phyloP scores from a whole-genome alignment of 2,797 vertebrate genomes.

The Decapterus maruadsi region DNA sequence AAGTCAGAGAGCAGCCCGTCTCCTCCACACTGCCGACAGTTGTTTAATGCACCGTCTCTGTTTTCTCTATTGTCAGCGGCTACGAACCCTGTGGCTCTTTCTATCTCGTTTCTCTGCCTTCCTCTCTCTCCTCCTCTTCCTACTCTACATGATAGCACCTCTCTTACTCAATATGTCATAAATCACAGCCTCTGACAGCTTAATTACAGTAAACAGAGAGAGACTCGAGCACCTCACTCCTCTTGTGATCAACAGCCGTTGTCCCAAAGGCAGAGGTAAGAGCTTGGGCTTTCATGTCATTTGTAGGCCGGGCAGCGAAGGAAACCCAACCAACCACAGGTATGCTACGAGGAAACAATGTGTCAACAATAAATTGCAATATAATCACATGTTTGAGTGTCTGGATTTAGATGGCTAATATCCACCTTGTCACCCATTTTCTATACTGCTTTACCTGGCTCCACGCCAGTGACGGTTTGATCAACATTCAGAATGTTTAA shows the following conservation, averaged over 20 bases:
- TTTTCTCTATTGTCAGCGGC: conserved; percentile 71
- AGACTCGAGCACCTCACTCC: conserved; percentile 71
- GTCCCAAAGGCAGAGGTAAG: conserved; percentile 76
- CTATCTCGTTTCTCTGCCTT: conserved; percentile 44
- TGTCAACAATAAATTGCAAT: conserved; percentile 51
- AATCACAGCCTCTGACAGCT: conserved; percentile 84
- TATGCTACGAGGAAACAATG: conserved; percentile 75
- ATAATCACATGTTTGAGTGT: conserved; percentile 12
- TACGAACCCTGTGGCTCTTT: conserved; percentile 74
- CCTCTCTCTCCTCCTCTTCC: conserved; percentile 51
- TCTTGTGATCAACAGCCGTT: conserved; percentile 78
- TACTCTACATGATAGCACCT: conserved; percentile 73
- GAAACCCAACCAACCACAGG: conserved; percentile 81
- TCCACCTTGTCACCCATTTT: conserved; percentile 1
- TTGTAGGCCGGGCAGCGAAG: conserved; percentile 62
- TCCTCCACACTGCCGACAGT: conserved; percentile 46
- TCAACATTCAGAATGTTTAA: background rate
- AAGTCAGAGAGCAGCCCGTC: conserved; percentile 16
- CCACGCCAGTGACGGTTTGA: background rate
- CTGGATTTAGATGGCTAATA: conserved; percentile 23
- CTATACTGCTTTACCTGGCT: background rate
- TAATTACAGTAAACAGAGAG: conserved; percentile 88
- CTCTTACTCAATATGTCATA: conserved; percentile 85
- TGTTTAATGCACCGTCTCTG: conserved; percentile 60
- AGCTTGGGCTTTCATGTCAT: conserved; percentile 69